Percentiles rank a stretch among this genome's conserved stretches.
Evolutionary conservation across 2,113 vertebrate genomes (phyloP).

Genomic region (Amblyornis subalaris): DNA sequence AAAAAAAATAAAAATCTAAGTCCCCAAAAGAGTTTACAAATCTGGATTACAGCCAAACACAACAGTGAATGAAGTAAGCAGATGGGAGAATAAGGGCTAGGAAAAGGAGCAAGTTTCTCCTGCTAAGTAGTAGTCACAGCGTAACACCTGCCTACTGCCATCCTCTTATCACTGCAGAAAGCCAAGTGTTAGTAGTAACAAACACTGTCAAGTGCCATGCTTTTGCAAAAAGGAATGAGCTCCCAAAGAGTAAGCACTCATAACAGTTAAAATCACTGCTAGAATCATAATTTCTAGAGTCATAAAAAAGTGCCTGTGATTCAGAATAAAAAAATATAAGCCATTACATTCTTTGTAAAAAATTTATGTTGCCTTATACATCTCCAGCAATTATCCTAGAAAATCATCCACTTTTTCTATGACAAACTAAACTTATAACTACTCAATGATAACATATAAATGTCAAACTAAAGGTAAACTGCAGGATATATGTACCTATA

Average conservation of each 20-base stretch:
- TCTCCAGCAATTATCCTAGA: neutral
- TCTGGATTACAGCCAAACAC: slow-evolving; percentile 18
- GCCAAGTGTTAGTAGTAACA: slow-evolving; percentile 56
- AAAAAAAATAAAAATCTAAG: neutral
- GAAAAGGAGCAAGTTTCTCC: slow-evolving; percentile 48
- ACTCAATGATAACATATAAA: neutral
- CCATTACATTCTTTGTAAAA: neutral
- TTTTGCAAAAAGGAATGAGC: slow-evolving; percentile 21
- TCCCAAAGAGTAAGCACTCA: neutral
- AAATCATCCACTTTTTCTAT: neutral
- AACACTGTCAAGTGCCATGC: slow-evolving; percentile 31
- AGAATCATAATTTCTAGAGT: neutral
- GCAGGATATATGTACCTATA: neutral
- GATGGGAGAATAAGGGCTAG: slow-evolving; percentile 45
- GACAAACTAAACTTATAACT: neutral
- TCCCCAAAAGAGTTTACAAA: neutral
- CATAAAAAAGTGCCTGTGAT: neutral
- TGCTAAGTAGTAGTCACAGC: slow-evolving; percentile 36
- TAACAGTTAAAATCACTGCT: neutral
- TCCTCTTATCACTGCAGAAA: slow-evolving; percentile 36
- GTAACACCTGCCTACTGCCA: slow-evolving; percentile 58
- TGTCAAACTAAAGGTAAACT: neutral
- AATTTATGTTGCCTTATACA: neutral
- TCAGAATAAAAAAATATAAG: neutral
- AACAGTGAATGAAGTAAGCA: slow-evolving; percentile 51